phyloP scores from a whole-genome alignment of 2,113 vertebrate genomes.

The Craseonycteris thonglongyai region DNA sequence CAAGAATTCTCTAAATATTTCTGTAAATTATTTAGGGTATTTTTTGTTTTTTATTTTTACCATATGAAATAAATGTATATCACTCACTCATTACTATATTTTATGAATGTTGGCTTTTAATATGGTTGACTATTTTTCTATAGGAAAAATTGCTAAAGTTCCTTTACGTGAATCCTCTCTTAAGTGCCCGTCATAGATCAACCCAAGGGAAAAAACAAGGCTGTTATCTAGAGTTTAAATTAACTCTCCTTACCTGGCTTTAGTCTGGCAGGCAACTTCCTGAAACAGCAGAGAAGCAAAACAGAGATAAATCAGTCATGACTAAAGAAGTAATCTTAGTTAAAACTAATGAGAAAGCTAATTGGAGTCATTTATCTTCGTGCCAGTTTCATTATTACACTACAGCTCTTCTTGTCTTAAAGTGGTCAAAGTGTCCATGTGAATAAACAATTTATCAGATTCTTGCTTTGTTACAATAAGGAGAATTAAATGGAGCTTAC shows the following conservation, averaged over 20 bases:
- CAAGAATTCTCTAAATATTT: not conserved
- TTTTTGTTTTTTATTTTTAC: not conserved
- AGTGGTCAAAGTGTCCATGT: not conserved
- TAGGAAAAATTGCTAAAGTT: not conserved
- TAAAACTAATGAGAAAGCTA: slow-evolving; percentile 72
- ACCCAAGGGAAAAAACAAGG: not conserved
- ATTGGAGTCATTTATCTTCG: slow-evolving; percentile 71
- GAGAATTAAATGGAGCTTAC: not conserved
- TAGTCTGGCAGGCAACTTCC: not conserved
- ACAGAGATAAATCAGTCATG: slow-evolving; percentile 65
- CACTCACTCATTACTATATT: not conserved
- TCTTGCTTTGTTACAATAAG: not conserved
- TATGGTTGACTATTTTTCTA: not conserved
- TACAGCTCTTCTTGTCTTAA: slow-evolving; percentile 41
- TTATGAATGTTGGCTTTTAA: not conserved
- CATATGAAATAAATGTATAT: not conserved
- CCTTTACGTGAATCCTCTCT: not conserved
- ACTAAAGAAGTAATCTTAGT: slow-evolving; percentile 67
- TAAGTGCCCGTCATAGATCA: not conserved
- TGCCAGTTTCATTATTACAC: slow-evolving; percentile 55
- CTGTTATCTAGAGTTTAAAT: slow-evolving; percentile 34
- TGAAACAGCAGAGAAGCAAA: slow-evolving; percentile 2
- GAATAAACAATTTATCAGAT: slow-evolving; percentile 12
- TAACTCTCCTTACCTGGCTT: not conserved
- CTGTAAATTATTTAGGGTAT: not conserved